These are phyloP conservation scores for Nannoperca australis DNA, from an alignment of 2,797 vertebrate species.

Conservation along the genomic window DNA sequence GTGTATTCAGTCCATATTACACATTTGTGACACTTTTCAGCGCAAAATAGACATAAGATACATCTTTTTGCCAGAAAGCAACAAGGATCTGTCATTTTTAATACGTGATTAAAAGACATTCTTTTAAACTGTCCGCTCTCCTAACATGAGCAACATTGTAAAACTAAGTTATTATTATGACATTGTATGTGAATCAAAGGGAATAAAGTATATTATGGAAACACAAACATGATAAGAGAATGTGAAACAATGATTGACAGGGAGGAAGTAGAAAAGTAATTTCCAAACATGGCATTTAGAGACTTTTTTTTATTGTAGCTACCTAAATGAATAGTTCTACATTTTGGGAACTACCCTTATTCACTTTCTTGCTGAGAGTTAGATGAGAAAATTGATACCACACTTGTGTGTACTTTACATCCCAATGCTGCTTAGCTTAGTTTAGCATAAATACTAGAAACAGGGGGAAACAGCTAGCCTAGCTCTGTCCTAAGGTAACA, in stretches of 20 bases:
- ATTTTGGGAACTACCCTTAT: background rate
- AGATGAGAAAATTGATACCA: background rate
- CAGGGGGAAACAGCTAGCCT: background rate
- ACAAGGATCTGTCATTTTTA: background rate
- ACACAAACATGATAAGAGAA: background rate
- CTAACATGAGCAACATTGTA: background rate
- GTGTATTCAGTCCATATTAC: background rate
- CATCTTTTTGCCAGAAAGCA: background rate
- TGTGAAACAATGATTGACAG: background rate
- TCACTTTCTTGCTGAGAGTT: background rate
- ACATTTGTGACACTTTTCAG: background rate
- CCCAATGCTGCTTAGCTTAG: background rate
- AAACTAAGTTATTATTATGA: no score
- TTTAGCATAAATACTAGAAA: background rate
- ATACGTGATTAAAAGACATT: background rate
- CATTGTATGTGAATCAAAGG: background rate
- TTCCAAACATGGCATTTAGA: background rate
- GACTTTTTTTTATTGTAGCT: constrained; percentile 25
- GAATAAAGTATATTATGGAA: background rate
- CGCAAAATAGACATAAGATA: background rate
- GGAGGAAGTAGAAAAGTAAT: background rate
- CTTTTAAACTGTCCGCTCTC: background rate
- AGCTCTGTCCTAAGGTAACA: background rate
- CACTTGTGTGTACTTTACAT: background rate
- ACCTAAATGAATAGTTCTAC: constrained; percentile 17